phyloP scores from a whole-genome alignment of 2,797 vertebrate genomes.

The Enteromius anoplus region DNA sequence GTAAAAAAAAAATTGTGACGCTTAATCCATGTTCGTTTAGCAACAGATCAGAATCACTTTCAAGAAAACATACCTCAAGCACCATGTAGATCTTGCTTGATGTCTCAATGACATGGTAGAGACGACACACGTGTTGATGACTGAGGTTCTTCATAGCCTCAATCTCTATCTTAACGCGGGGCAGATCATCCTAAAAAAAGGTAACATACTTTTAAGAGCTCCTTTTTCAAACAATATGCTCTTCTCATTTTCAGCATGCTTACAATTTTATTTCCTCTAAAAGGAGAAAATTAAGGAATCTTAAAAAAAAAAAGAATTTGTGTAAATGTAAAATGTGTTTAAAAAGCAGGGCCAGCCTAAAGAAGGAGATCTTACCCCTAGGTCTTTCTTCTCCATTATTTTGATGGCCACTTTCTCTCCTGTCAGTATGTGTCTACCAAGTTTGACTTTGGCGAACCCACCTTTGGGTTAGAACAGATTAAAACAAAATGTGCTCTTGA shows the following conservation, averaged over 20 bases:
- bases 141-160: slow-evolving; percentile 93
- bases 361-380: slow-evolving; percentile 82
- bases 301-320: no score
- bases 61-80: slow-evolving; percentile 81
- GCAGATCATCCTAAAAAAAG: slow-evolving; percentile 85
- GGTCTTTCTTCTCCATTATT: slow-evolving; percentile 92
- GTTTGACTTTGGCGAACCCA: slow-evolving; percentile 96
- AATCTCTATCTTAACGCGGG: slow-evolving; percentile 90
- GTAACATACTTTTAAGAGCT: neutral
- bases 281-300: neutral
- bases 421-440: slow-evolving; percentile 86
- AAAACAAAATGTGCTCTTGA: neutral
- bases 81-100: slow-evolving; percentile 91
- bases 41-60: neutral
- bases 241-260: neutral
- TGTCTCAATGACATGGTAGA: slow-evolving; percentile 95
- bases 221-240: neutral
- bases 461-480: slow-evolving; percentile 72
- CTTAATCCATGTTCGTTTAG: neutral
- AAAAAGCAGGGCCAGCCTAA: neutral
- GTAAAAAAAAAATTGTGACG: neutral
- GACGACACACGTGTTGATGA: slow-evolving; percentile 90
- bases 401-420: slow-evolving; percentile 95
- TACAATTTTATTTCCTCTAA: neutral
- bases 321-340: neutral